Base-by-base conservation (phyloP, 2,797 vertebrate species). In the Vultur gryphus region DNA sequence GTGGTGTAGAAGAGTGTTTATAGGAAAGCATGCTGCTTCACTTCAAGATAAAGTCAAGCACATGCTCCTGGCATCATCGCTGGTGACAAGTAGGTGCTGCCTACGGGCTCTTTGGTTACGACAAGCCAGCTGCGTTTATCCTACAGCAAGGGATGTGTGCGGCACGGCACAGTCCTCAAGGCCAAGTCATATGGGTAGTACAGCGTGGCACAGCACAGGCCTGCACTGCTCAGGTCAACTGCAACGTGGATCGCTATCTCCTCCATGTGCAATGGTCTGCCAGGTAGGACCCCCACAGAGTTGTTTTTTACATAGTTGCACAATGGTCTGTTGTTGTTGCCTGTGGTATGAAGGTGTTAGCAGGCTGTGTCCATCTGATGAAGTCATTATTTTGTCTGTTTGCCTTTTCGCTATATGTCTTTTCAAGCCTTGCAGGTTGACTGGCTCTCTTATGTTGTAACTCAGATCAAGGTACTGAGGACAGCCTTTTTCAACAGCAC, bases 291-390 rank as follows among this genome's bases (percentile, higher is more conserved):
- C 3, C 10, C 33, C 7, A 2, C 25, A 24, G 43, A 43, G 39
- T 83, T 84, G 16, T 61, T 49, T 19, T 77, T 96, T 33, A 29
- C 95, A 19, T 93, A 87, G 10, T 98, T 10, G 51, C 84, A 78
- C 98, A 99, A 1, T 2, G 92, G 75, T 99, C 97, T 21, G 95
- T 98, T 13, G 94, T 97, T 71, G 91, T 96, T 87, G 98, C 82
- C 59, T 69, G 72, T 11, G 98, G 97, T 75, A 98, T 97, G 41
- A 87, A 97, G 33, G 98, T 33, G 0, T 94, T 66, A 31, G 87
- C 97, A 9, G 80, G 73, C 57, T 98, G 95, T 48, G 76, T 97
- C 98, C 98, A 98, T 29, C 93, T 75, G 83, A 98, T 97, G 18
- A 99, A 99, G 35, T 98, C 89, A 13, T 97, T 24, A 4, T 98